Evolutionary conservation across 2,888 invertebrate genomes (phyloP).

Genomic region (Folsomia manolachei): DNA sequence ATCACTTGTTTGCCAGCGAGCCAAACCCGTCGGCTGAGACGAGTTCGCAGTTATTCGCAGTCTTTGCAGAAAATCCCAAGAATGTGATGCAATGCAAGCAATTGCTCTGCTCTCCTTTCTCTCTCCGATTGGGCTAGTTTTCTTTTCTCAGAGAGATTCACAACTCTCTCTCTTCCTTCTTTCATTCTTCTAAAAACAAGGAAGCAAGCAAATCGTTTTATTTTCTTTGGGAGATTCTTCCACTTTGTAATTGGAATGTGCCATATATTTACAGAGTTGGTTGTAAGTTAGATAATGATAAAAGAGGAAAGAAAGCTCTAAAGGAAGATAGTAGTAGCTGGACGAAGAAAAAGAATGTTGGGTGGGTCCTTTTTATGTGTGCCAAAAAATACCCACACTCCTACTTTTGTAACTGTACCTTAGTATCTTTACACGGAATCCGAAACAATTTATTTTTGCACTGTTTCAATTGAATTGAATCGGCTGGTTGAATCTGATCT

Average conservation of each 20-base stretch:
- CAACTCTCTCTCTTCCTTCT: neutral
- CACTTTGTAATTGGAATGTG: neutral
- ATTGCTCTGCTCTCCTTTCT: neutral
- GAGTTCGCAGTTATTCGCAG: neutral
- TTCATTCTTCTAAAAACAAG: neutral
- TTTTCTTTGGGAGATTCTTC: neutral
- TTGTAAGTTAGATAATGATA: too few relatives aligned
- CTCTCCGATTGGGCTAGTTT: neutral
- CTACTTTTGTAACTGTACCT: too few relatives aligned
- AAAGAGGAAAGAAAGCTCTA: too few relatives aligned
- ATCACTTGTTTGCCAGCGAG: constrained; percentile 29
- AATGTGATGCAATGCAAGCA: neutral
- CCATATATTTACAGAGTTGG: neutral
- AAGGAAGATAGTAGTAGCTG: too few relatives aligned
- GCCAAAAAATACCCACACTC: neutral
- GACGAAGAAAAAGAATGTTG: neutral
- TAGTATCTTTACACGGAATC: neutral
- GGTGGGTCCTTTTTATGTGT: neutral
- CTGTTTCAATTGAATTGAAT: neutral
- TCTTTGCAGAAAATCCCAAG: neutral
- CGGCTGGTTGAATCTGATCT: neutral
- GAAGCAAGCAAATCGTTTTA: neutral
- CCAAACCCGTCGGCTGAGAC: neutral
- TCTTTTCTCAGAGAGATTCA: too few relatives aligned
- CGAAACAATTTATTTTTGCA: neutral